Evolutionary conservation across 2,797 vertebrate species (phyloP).

Genomic region (Scolopax rusticola): DNA sequence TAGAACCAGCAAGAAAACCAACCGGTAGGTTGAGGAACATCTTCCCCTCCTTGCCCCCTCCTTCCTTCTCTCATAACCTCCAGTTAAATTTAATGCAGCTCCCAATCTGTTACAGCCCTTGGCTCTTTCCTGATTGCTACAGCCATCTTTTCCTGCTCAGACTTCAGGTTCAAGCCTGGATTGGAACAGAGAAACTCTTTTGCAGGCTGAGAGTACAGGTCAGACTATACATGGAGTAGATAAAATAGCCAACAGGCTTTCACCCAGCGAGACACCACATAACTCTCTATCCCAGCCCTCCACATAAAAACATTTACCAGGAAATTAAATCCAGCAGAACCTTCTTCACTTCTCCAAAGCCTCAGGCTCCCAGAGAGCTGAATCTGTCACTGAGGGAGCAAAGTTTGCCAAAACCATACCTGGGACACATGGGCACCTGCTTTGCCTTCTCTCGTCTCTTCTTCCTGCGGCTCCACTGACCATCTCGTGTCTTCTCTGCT

Average conservation of each 20-base stretch:
- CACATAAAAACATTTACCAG: neutral
- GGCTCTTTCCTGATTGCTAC: neutral
- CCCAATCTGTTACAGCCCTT: neutral
- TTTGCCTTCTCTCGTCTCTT: neutral
- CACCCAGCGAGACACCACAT: neutral
- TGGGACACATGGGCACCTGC: neutral
- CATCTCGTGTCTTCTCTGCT: neutral
- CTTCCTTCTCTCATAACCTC: neutral
- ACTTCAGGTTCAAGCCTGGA: neutral
- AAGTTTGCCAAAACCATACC: neutral
- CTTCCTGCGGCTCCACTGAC: neutral
- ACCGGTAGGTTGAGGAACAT: neutral
- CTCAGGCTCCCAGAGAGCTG: rapidly evolving
- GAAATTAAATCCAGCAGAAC: neutral
- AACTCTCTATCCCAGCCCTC: neutral
- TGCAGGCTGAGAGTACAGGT: neutral
- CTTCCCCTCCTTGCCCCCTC: neutral
- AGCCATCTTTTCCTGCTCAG: neutral
- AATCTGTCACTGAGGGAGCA: neutral
- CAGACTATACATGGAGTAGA: neutral
- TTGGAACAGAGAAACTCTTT: neutral
- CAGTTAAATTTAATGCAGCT: neutral
- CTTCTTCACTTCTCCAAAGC: neutral
- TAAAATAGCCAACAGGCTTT: rapidly evolving
- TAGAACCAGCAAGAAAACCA: neutral